These are phyloP conservation scores for Priapulus caudatus DNA, from an alignment of 2,888 invertebrate genomes.

Conservation along the genomic window DNA sequence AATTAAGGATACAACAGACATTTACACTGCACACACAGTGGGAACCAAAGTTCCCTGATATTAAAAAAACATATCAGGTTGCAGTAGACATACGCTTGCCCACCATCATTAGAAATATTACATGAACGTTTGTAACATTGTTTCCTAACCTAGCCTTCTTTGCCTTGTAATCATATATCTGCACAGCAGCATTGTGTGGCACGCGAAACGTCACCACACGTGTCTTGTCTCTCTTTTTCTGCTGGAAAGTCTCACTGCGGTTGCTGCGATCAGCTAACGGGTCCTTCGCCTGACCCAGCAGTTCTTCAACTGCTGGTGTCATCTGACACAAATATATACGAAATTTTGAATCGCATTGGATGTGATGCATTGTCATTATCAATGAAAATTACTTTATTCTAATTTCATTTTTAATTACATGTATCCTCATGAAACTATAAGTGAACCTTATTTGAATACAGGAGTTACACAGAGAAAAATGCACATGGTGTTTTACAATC, in stretches of 20 bases:
- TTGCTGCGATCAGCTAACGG: constrained; percentile 40
- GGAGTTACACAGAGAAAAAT: no score
- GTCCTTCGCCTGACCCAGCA: constrained; percentile 32
- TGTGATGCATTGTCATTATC: no score
- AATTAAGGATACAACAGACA: background rate
- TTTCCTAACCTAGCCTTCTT: constrained; percentile 37
- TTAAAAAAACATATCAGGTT: background rate
- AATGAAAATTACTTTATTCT: no score
- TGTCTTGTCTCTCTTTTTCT: constrained; percentile 35
- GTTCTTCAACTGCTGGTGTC: constrained; percentile 36
- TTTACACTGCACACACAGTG: background rate
- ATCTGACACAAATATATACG: no score
- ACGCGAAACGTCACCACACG: constrained; percentile 40
- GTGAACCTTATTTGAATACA: no score
- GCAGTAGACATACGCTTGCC: background rate
- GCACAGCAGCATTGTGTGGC: constrained; percentile 44
- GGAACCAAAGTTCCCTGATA: background rate
- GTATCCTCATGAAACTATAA: no score
- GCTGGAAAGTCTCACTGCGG: no score
- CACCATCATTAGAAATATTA: background rate
- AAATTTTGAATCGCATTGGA: no score
- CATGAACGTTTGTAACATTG: background rate
- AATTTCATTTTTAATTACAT: no score
- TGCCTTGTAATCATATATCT: constrained; percentile 44
- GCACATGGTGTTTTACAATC: no score